phyloP scores from a whole-genome alignment of 2,113 vertebrate species.

The Zosterops japonicus region DNA sequence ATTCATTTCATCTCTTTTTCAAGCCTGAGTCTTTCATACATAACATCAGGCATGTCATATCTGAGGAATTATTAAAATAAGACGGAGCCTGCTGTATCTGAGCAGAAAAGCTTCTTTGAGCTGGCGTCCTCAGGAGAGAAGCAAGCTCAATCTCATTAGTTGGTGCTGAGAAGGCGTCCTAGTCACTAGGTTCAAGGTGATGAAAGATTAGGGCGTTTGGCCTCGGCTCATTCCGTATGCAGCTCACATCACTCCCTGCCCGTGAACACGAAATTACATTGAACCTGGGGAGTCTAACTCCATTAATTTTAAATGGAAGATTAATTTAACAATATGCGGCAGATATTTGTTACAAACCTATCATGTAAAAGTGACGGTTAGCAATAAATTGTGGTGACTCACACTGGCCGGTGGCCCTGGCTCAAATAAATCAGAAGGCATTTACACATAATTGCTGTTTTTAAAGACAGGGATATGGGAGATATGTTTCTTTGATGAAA shows the following conservation, averaged over 20 bases:
- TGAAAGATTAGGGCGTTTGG: constrained; percentile 97
- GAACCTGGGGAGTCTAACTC: constrained; percentile 99
- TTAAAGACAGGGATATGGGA: constrained; percentile 84
- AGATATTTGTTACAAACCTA: constrained; percentile 99
- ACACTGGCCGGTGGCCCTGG: constrained; percentile 83
- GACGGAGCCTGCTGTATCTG: constrained; percentile 77
- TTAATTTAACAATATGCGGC: constrained; percentile 99
- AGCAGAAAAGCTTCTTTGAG: constrained; percentile 84
- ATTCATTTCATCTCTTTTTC: constrained; percentile 87
- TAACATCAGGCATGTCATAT: constrained; percentile 88
- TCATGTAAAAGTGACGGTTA: constrained; percentile 98
- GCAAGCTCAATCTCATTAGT: constrained; percentile 96
- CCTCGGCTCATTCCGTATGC: constrained; percentile 93
- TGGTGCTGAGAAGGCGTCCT: constrained; percentile 93
- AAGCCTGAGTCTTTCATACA: constrained; percentile 82
- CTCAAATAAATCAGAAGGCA: constrained; percentile 91
- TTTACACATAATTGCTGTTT: constrained; percentile 92
- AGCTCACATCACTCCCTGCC: constrained; percentile 84
- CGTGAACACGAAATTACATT: constrained; percentile 99
- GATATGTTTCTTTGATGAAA: constrained; percentile 84
- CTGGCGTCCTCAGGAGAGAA: constrained; percentile 82
- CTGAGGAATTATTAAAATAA: constrained; percentile 89
- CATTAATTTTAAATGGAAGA: constrained; percentile 99
- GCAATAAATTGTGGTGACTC: constrained; percentile 93
- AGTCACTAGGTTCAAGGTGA: constrained; percentile 99